phyloP scores from a whole-genome alignment of 2,797 vertebrate species.

The Ispidina lecontei region DNA sequence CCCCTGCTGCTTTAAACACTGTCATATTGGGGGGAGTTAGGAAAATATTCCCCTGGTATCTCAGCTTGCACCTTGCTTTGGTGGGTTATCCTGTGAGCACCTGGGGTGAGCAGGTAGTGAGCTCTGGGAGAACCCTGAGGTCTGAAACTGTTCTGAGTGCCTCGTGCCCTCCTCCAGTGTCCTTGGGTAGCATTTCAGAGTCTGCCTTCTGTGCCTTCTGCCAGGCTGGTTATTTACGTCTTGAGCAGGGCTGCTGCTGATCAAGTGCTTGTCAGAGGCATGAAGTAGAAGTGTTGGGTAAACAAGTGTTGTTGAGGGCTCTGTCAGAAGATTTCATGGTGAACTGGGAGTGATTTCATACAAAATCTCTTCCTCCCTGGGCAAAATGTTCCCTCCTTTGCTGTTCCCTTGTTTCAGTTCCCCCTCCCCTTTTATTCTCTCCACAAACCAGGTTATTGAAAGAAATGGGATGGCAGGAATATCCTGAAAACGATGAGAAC shows the following conservation, averaged over 20 bases:
- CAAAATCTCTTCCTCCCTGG: background rate
- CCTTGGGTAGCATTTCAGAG: constrained; percentile 8
- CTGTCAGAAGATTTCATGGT: background rate
- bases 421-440: background rate
- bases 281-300: background rate
- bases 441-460: constrained; percentile 88
- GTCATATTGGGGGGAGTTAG: background rate
- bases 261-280: constrained; percentile 9
- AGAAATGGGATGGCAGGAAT: constrained; percentile 99
- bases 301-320: background rate
- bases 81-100: background rate
- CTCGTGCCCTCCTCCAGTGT: background rate
- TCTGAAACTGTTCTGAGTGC: background rate
- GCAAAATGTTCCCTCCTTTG: background rate
- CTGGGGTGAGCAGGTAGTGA: background rate
- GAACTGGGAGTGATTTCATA: background rate
- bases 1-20: background rate
- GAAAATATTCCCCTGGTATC: background rate
- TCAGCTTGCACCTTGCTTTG: background rate
- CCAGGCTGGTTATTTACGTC: background rate
- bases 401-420: constrained; percentile 9
- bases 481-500: constrained; percentile 97
- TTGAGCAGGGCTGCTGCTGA: background rate
- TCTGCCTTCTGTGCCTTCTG: background rate
- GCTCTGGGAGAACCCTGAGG: background rate